Evolutionary conservation across 2,888 invertebrate species (phyloP).

Genomic region (Tiliacea citrago): DNA sequence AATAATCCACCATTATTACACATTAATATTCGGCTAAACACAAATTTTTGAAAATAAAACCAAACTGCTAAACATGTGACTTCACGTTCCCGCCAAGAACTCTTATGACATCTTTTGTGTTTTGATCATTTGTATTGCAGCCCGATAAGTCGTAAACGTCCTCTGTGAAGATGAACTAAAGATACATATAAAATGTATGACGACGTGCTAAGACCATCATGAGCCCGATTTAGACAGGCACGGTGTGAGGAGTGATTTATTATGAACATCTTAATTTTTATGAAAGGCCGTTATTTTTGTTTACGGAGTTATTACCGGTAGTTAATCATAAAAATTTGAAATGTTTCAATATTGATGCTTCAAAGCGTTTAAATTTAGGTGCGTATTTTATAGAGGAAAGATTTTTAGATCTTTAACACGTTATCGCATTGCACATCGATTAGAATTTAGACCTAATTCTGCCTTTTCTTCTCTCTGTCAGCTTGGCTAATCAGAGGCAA

Average conservation of each 20-base stretch:
- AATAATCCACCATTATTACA: too few relatives aligned
- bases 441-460: too few relatives aligned
- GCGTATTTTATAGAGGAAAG: neutral
- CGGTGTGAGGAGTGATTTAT: conserved; percentile 52
- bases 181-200: conserved; percentile 54
- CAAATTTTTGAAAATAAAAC: too few relatives aligned
- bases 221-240: conserved; percentile 45
- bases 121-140: conserved; percentile 34
- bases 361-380: conserved; percentile 26
- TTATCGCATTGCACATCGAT: too few relatives aligned
- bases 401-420: neutral
- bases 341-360: conserved; percentile 37
- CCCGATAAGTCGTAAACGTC: conserved; percentile 38
- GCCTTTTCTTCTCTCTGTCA: too few relatives aligned
- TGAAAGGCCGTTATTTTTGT: conserved; percentile 47
- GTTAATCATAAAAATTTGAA: conserved; percentile 46
- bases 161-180: conserved; percentile 38
- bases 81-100: too few relatives aligned
- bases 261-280: conserved; percentile 50
- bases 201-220: conserved; percentile 38
- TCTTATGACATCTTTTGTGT: conserved; percentile 40
- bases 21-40: too few relatives aligned
- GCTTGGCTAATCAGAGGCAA: too few relatives aligned
- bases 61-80: too few relatives aligned
- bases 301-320: conserved; percentile 51